Base-by-base conservation (phyloP, 2,888 invertebrate species). In the Brachypterus glaber region DNA sequence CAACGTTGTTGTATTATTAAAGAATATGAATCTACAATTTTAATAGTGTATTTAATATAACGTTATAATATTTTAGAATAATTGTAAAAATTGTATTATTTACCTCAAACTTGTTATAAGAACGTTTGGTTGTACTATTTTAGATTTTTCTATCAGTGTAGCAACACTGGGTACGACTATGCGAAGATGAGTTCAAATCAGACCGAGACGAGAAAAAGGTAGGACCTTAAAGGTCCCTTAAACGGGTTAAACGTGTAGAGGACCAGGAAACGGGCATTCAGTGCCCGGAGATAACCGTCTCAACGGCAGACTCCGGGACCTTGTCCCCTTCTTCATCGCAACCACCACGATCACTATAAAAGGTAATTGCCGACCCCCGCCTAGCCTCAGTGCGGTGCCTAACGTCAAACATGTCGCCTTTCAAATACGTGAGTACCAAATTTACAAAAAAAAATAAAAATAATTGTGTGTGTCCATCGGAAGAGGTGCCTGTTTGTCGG, bases 241-340 rank as follows among this genome's bases (percentile, higher is more conserved):
- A n/a, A 32, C 35, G 30, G 43, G 39, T 41, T 37, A 42, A 46
- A 46, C 47, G 45, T 40, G 37, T 38, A 48, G 48, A 41, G 44
- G 50, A 56, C 52, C 55, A 58, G 54, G 57, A 58, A 58, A 54
- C 52, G 27, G 7, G 21, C 21, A n/a, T n/a, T 21, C 21, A 5
- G 27, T 47, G 41, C 33, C 40, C 37, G 42, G 41, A 43, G 43
- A 45, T 42, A 40, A 30, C 37, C 49, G 53, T 45, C 54, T 51
- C 53, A n/a, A n/a, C 15, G 59, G 62, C 59, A 63, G 40, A 60
- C 62, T 21, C 63, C 62, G 35, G 60, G 69, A 45, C 70, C 70
- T 59, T 61, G 60, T 56, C 61, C 63, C 63, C 55, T 58, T 51
- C 55, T 54, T 50, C 46, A 39, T 42, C 50, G 48, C 42, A 43